These are phyloP conservation scores for Diarsia mendica DNA, from an alignment of 2,888 invertebrate species.

Conservation along the genomic window DNA sequence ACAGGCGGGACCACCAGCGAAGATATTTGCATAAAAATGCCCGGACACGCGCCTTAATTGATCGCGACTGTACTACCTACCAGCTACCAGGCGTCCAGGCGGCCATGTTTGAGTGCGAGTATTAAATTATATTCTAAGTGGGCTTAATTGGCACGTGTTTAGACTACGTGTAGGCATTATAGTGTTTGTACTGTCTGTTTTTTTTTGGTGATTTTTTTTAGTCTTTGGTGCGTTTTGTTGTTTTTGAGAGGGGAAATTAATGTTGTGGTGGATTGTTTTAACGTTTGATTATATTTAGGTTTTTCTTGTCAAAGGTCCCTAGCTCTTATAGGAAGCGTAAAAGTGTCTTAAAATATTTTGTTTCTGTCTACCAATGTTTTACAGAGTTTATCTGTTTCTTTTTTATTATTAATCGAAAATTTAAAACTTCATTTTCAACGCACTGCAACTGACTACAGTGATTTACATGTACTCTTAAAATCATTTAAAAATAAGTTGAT, in stretches of 20 bases:
- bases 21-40: constrained; percentile 87
- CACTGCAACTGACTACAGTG: not conserved
- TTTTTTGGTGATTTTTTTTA: not conserved
- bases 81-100: constrained; percentile 5
- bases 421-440: not conserved
- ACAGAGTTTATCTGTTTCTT: not conserved
- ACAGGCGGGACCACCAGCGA: constrained; percentile 62
- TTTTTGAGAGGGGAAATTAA: not conserved
- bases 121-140: constrained; percentile 65
- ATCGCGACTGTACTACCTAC: constrained; percentile 69
- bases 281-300: not conserved
- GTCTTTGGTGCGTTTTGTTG: constrained; percentile 15
- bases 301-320: not conserved
- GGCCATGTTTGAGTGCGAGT: constrained; percentile 46
- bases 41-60: constrained; percentile 86
- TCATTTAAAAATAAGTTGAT: not conserved
- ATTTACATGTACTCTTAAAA: not conserved
- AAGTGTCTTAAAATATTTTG: too few relatives aligned
- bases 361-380: not conserved
- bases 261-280: not conserved
- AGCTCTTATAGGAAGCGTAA: not conserved
- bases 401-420: not conserved
- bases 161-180: constrained; percentile 58
- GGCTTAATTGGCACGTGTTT: constrained; percentile 60
- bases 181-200: constrained; percentile 31